A percentile compares a stretch with the other conserved stretches of the same genome.
Conservation (phyloP, 2,113 vertebrate genomes). For the Sardina pilchardus region DNA sequence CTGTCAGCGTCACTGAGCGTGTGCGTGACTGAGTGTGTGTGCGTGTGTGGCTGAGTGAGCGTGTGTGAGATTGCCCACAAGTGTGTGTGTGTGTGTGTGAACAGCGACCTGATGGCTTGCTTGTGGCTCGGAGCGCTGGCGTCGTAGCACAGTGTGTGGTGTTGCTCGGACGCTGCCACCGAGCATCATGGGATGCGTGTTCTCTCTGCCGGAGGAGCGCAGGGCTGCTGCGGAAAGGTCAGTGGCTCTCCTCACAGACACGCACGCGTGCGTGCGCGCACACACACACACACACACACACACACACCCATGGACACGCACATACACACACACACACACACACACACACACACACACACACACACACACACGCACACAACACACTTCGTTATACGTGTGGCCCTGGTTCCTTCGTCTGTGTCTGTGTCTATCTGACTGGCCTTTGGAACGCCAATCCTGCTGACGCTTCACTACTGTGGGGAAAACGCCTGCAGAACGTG, state of each 20-base stretch:
- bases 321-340: not conserved
- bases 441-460: no score
- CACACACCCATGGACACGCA: not conserved
- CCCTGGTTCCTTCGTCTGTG: not conserved
- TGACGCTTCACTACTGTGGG: no score
- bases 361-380: not conserved
- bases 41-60: no score
- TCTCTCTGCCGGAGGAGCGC: slow-evolving; percentile 80
- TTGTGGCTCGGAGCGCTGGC: not conserved
- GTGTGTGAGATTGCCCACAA: no score
- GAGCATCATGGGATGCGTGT: slow-evolving; percentile 84
- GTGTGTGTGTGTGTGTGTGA: not conserved
- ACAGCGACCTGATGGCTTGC: not conserved
- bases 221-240: slow-evolving; percentile 75
- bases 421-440: not conserved
- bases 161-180: not conserved
- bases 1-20: not conserved
- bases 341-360: not conserved
- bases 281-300: not conserved
- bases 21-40: not conserved
- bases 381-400: not conserved
- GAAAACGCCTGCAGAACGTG: no score
- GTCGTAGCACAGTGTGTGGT: not conserved
- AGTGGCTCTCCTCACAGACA: slow-evolving; percentile 62
- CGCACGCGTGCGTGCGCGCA: no score